Evolutionary conservation across 2,888 invertebrate species (phyloP).

Genomic region (Coleophora flavipennella): DNA sequence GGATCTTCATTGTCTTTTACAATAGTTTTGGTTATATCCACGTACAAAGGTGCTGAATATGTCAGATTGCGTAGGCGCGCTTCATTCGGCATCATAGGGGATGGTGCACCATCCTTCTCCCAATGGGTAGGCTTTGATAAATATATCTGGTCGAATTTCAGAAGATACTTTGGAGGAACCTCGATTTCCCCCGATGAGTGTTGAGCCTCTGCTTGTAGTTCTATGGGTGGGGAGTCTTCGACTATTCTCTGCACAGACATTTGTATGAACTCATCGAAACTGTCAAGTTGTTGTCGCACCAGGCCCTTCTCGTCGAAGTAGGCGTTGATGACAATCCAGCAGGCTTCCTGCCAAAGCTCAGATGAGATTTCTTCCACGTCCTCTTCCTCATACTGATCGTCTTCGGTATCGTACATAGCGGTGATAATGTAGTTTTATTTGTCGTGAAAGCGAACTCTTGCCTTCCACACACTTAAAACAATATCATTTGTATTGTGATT

Average conservation of each 20-base stretch:
- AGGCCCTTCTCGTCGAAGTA: constrained; percentile 99
- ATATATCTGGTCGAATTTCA: constrained; percentile 99
- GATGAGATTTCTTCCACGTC: constrained; percentile 96
- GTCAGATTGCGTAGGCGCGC: constrained; percentile 97
- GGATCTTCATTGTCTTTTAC: constrained; percentile 93
- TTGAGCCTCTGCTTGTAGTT: constrained; percentile 97
- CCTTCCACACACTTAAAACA: no score
- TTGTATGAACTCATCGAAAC: constrained; percentile 99
- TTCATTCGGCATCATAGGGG: constrained; percentile 99
- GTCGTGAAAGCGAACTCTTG: background rate
- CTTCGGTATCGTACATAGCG: constrained; percentile 66
- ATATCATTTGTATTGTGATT: background rate
- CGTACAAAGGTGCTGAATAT: constrained; percentile 98
- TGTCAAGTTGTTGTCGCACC: constrained; percentile 98
- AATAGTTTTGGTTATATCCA: constrained; percentile 98
- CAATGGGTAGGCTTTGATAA: constrained; percentile 99
- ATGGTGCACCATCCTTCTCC: constrained; percentile 99
- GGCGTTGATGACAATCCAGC: constrained; percentile 99
- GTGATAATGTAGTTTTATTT: constrained; percentile 4
- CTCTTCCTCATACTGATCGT: constrained; percentile 83
- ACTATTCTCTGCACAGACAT: constrained; percentile 99
- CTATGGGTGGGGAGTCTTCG: constrained; percentile 98
- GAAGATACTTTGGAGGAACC: constrained; percentile 89
- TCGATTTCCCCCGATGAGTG: constrained; percentile 95
- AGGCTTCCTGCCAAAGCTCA: constrained; percentile 99